Percentiles rank a stretch among this genome's conserved stretches.
Conservation (phyloP, 2,797 vertebrate species). For the Phaenicophaeus curvirostris region DNA sequence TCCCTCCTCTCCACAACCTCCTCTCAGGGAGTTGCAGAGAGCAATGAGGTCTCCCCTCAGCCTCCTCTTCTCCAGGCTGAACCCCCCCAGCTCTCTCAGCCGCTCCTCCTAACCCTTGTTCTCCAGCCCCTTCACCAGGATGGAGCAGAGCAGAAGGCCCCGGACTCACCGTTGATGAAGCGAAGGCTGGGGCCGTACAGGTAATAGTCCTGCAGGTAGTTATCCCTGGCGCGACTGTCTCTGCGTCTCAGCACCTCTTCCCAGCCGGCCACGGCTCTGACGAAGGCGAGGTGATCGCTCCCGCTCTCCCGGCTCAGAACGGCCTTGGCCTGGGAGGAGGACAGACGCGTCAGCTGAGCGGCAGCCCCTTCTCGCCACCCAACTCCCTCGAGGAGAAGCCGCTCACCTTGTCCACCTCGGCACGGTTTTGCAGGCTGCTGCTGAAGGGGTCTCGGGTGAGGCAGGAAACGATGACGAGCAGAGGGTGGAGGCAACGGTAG, state of each 20-base stretch:
- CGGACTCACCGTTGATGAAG: constrained; percentile 88
- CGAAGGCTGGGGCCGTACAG: constrained; percentile 86
- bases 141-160: rapidly evolving
- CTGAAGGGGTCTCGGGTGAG: constrained; percentile 93
- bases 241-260: constrained; percentile 79
- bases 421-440: constrained; percentile 92
- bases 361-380: rapidly evolving
- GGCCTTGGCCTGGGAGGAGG: constrained; percentile 83
- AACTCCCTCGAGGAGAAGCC: rapidly evolving
- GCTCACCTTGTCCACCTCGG: constrained; percentile 85
- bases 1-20: no score
- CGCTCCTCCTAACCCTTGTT: no score
- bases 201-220: constrained; percentile 81
- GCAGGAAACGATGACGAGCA: constrained; percentile 89
- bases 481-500: constrained; percentile 90
- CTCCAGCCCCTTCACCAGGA: no score
- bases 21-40: no score
- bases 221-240: constrained; percentile 78
- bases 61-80: no score
- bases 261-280: constrained; percentile 87
- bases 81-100: no score
- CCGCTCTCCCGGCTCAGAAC: constrained; percentile 83
- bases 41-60: no score
- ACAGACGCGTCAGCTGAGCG: rapidly evolving
- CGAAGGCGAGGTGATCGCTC: constrained; percentile 91